Evolutionary conservation across 2,797 vertebrate species (phyloP).

Genomic region (Echeneis naucrates): DNA sequence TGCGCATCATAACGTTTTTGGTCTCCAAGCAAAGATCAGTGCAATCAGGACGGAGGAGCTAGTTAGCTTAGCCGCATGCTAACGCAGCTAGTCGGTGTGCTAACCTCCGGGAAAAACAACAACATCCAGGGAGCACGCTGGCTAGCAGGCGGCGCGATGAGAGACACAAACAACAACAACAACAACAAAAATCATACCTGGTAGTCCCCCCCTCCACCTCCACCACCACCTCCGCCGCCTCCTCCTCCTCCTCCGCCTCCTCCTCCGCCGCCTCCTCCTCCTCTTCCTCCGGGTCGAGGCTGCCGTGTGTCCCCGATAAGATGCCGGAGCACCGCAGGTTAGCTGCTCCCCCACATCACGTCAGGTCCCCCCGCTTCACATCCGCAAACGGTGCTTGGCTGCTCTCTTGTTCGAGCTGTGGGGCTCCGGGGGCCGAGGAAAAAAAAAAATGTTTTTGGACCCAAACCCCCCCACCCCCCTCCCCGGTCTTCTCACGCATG

Average conservation of each 20-base stretch:
- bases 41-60: conserved; percentile 51
- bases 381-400: conserved; percentile 59
- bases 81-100: conserved; percentile 36
- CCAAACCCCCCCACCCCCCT: conserved; percentile 1
- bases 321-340: neutral
- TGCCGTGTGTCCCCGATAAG: neutral
- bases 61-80: conserved; percentile 58
- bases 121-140: conserved; percentile 13
- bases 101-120: conserved; percentile 45
- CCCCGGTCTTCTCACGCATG: neutral
- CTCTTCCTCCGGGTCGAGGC: too few relatives aligned
- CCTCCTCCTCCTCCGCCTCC: too few relatives aligned
- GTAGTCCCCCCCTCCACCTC: too few relatives aligned
- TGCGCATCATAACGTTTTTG: conserved; percentile 59
- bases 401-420: conserved; percentile 60
- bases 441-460: too few relatives aligned
- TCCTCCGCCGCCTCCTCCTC: too few relatives aligned
- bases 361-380: conserved; percentile 47
- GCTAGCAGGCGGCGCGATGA: neutral
- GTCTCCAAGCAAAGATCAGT: conserved; percentile 53
- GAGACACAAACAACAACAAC: too few relatives aligned
- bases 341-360: conserved; percentile 37
- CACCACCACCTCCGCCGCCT: too few relatives aligned
- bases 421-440: conserved; percentile 47
- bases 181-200: too few relatives aligned